Evolutionary conservation across 2,113 vertebrate species (phyloP).

Genomic region (Apodemus sylvaticus): DNA sequence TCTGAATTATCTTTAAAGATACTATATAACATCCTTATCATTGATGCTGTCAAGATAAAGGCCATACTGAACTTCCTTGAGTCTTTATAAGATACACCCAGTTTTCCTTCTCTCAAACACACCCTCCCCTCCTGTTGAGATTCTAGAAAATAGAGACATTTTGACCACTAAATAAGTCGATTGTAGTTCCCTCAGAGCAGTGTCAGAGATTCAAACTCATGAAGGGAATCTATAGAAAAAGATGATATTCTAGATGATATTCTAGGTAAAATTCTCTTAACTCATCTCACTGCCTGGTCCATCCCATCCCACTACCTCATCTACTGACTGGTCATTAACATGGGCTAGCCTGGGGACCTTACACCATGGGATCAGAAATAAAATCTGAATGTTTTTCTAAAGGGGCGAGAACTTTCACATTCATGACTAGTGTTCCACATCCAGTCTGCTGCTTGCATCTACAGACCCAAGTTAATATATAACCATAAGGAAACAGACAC

Average conservation of each 20-base stretch:
- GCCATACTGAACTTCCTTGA: neutral
- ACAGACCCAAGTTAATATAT: neutral
- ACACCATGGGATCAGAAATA: neutral
- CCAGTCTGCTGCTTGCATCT: neutral
- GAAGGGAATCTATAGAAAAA: neutral
- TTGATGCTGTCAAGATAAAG: neutral
- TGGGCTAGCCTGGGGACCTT: neutral
- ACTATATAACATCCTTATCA: neutral
- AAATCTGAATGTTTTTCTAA: neutral
- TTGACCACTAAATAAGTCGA: neutral
- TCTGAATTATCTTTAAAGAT: slow-evolving; percentile 26
- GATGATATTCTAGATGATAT: neutral
- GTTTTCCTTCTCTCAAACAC: neutral
- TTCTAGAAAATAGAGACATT: neutral
- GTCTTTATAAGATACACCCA: neutral
- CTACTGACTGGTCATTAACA: neutral
- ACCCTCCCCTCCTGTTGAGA: neutral
- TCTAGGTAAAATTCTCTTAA: neutral
- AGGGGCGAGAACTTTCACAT: neutral
- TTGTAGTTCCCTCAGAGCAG: neutral
- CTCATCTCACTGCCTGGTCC: neutral
- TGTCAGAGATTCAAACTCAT: neutral
- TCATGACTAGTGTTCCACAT: neutral
- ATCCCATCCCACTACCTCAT: too few relatives aligned
- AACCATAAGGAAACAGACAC: neutral